Base-by-base conservation (phyloP, 1,140 invertebrate genomes). In the Papilio xuthus region DNA sequence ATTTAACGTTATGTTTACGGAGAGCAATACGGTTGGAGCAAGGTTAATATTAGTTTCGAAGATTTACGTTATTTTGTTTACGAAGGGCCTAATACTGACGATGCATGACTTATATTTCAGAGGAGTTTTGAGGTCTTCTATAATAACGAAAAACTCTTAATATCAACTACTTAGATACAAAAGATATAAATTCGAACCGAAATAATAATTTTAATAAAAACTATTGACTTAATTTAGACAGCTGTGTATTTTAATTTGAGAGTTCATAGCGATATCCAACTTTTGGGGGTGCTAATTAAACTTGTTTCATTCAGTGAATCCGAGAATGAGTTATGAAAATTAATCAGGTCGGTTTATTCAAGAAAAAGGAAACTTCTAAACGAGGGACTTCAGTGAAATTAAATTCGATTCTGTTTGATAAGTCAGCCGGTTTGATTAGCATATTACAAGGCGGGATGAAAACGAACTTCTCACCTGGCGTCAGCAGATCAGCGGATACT, bases 351-450 rank as follows among this genome's bases (percentile, higher is more conserved):
- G 80, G 81, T 88, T 82, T 89, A 88, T 90, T 89, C 82, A 86
- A 85, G 87, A 88, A 92, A 90, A 91, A 92, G 84, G 86, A 88
- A 91, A 84, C 91, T 92, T 83, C 87, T 86, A 91, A 91, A 82
- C 84, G 84, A 79, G 84, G 84, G 82, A 83, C 83, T 81, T 78
- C 78, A 81, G 81, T 84, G 89, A 88, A 91, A 91, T 91, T 92
- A 88, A 90, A 90, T 89, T 89, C 87, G 84, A 87, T 90, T 90
- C 88, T 87, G 86, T 90, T 89, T 79, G 84, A 80, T 85, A 88
- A 88, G 82, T 88, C 83, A 79, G 80, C 67, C 78, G 78, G 80
- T 78, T 84, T 85, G 84, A 90, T 92, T 90, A 90, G 83, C 89
- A 90, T 92, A 90, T 86, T 86, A 90, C 87, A 89, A 88, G 86